Conservation (phyloP, 2,888 invertebrate genomes). For the Trichopoda pennipes region DNA sequence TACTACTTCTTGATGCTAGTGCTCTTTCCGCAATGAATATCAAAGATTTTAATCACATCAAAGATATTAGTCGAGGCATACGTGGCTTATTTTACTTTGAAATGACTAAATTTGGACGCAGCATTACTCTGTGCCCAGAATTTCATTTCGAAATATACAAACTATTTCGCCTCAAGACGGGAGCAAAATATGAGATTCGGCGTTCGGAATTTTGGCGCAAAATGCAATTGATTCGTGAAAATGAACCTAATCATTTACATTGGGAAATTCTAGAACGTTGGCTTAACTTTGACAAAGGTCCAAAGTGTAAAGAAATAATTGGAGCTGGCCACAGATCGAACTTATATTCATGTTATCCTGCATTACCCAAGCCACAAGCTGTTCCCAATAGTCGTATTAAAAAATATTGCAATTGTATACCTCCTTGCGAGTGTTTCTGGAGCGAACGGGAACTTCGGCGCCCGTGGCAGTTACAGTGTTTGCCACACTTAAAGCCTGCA, state of each 20-base stretch:
- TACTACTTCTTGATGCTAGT: conserved; percentile 82
- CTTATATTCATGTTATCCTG: conserved; percentile 46
- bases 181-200: conserved; percentile 81
- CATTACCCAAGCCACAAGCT: conserved; percentile 27
- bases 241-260: conserved; percentile 81
- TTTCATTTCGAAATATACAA: conserved; percentile 82
- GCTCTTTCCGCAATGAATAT: conserved; percentile 82
- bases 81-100: conserved; percentile 81
- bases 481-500: conserved; percentile 43
- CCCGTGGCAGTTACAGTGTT: conserved; percentile 66
- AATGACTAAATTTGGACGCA: conserved; percentile 79
- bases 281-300: conserved; percentile 66
- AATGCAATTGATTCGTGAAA: conserved; percentile 82
- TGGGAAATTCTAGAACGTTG: conserved; percentile 81
- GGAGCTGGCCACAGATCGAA: conserved; percentile 72
- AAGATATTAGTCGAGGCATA: conserved; percentile 77
- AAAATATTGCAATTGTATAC: conserved; percentile 71
- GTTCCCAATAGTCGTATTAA: too few relatives aligned
- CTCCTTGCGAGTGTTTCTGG: conserved; percentile 74
- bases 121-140: conserved; percentile 81
- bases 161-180: conserved; percentile 82
- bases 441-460: conserved; percentile 48
- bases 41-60: conserved; percentile 81
- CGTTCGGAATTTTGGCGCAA: conserved; percentile 82
- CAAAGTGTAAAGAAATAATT: conserved; percentile 71